These are phyloP conservation scores for Galeopsomyia nigrocyanea DNA, from an alignment of 2,888 invertebrate genomes.

Conservation along the genomic window DNA sequence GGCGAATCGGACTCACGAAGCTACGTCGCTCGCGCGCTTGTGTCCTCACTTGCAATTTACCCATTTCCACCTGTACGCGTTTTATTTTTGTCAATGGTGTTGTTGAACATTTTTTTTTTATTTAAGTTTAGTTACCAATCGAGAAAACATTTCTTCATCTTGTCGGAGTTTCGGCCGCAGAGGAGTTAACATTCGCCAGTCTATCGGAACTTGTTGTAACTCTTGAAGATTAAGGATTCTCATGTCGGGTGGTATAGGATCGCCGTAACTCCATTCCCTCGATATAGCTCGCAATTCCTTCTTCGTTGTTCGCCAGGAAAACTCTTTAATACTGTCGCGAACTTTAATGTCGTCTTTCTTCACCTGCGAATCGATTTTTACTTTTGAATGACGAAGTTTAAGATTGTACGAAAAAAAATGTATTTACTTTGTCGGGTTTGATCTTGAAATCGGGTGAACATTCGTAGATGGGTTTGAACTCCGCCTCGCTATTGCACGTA, in stretches of 20 bases:
- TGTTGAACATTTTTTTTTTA: no score
- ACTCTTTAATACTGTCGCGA: slow-evolving; percentile 75
- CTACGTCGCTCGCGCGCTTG: slow-evolving; percentile 79
- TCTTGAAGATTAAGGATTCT: slow-evolving; percentile 80
- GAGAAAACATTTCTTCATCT: slow-evolving; percentile 89
- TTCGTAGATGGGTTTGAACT: slow-evolving; percentile 85
- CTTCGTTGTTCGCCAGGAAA: slow-evolving; percentile 81
- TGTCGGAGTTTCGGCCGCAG: slow-evolving; percentile 84
- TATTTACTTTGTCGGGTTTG: slow-evolving; percentile 82
- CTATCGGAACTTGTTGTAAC: slow-evolving; percentile 86
- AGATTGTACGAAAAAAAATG: no score
- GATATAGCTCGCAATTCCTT: slow-evolving; percentile 77
- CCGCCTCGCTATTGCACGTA: slow-evolving; percentile 83
- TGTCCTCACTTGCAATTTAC: slow-evolving; percentile 83
- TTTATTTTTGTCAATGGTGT: neutral
- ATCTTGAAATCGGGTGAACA: slow-evolving; percentile 93
- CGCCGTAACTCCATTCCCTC: slow-evolving; percentile 78
- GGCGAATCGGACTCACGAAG: slow-evolving; percentile 77
- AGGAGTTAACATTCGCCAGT: slow-evolving; percentile 95
- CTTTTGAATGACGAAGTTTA: neutral
- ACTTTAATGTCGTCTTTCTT: slow-evolving; percentile 83
- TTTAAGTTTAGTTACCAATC: slow-evolving; percentile 56
- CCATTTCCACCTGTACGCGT: slow-evolving; percentile 77
- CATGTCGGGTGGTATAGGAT: slow-evolving; percentile 90
- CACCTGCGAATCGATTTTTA: slow-evolving; percentile 69